Base-by-base conservation (phyloP, 2,113 vertebrate genomes). In the Zootoca vivipara region DNA sequence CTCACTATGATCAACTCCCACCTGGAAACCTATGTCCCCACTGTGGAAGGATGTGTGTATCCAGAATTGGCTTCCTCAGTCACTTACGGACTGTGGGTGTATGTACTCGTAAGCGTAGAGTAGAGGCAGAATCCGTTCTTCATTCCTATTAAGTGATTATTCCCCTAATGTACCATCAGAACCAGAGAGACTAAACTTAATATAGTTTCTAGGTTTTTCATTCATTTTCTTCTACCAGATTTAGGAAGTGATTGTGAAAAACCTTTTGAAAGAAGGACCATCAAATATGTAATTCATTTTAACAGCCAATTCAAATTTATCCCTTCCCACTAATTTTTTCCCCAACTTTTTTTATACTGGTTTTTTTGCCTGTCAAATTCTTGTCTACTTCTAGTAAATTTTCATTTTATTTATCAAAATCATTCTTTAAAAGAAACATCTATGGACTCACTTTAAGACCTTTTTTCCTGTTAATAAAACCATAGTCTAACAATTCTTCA, bases 401-500 rank as follows among this genome's bases (percentile, higher is more conserved):
- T 89, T 33, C 30, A 70, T 81, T 22, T 38, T 16, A 78, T 52
- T 18, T 86, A 52, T 67, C 58, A 70, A 85, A 91, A 77, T 81
- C 9, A 20, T 80, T 1, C 78, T 2, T 62, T 42, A n/a, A 78
- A 87, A 83, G 15, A 86, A 16, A 38, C 83, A 74, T 26, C 16
- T 73, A 72, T 26, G 20, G 30, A 26, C 64, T 86, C 72, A 30
- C 46, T 52, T 85, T 81, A 58, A 56, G 30, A 1, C 33, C 62
- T 80, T 85, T 42, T 89, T 91, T 75, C 65, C 84, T 90, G 52
- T 52, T 6, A 65, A 9, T 81, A 85, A 79, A 28, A 79, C 10
- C 85, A 82, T 9, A 79, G 72, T 87, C 13, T 82, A 79, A 78
- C 24, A 88, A 75, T 33, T 84, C 33, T 88, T 91, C 24, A 65